Evolutionary conservation across 2,113 vertebrate genomes (phyloP), one percentile per base, ranked within the genome.

Genomic region (Beaufortia kweichowensis): DNA sequence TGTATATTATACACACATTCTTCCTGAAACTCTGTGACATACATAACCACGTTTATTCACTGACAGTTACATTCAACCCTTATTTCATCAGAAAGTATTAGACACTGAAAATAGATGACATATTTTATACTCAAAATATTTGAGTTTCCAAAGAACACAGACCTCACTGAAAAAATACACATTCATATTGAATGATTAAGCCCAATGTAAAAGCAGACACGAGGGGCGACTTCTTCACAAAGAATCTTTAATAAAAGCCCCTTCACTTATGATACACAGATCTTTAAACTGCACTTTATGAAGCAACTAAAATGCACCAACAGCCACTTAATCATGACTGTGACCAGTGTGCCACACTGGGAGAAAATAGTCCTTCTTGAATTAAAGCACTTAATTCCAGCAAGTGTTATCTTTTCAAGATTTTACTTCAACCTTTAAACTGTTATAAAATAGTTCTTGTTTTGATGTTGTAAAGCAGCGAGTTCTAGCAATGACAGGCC

Each of bases 71-170:
- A 81, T 83, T 84, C n/a, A 86, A 77, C 83, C 79, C 74, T 84
- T 66, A 76, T 77, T 43, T 79, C 60, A 23, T 56, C 79, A 82
- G 75, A 85, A 82, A 82, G 84, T 55, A 21, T 43, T 17, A 63
- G 79, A 84, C 63, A 83, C 57, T 81, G 69, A 68, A 83, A 81
- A 75, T 77, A 80, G 56, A 84, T 76, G 6, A 78, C 50, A 83
- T 60, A 63, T 85, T 85, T 83, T 59, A 82, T 73, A 84, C 75
- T 86, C 65, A 84, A 57, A 78, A 75, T 78, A 85, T 78, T 74
- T 68, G 41, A 65, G 81, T 61, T 79, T 55, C 70, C 67, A 82
- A 86, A 82, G 24, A 86, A 85, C 82, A 78, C 67, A 85, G 73
- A 84, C 61, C 62, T 79, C 33, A 65, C 84, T 81, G 73, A 86